These are phyloP conservation scores for Sebastes reedi DNA, from an alignment of 2,797 vertebrate genomes.

Conservation along the genomic window DNA sequence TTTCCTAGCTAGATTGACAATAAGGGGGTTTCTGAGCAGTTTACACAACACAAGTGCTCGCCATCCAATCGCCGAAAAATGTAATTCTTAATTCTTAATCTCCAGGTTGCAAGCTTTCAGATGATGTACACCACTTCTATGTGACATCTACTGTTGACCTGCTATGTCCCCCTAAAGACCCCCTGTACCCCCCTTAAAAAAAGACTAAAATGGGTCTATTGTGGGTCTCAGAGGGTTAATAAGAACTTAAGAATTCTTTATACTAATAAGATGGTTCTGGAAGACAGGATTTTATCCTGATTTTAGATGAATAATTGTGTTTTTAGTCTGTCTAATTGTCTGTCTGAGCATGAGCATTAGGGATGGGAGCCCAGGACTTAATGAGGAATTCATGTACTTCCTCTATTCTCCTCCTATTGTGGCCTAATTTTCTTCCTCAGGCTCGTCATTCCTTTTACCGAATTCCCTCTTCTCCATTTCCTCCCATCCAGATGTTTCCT, in stretches of 20 bases:
- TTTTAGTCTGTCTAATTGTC: conserved; percentile 10
- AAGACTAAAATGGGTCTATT: too few relatives aligned
- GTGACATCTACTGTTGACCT: too few relatives aligned
- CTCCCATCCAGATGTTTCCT: conserved; percentile 20
- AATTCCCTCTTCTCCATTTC: conserved; percentile 4
- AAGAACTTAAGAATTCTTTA: neutral
- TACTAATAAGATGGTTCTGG: neutral
- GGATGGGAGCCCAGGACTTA: conserved; percentile 13
- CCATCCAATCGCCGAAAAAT: too few relatives aligned
- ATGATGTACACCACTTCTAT: too few relatives aligned
- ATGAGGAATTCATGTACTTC: conserved; percentile 24
- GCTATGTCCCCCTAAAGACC: too few relatives aligned
- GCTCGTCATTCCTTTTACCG: conserved; percentile 27
- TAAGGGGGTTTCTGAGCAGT: too few relatives aligned
- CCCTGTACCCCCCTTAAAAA: too few relatives aligned
- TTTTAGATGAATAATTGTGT: neutral
- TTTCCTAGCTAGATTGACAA: too few relatives aligned
- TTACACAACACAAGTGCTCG: too few relatives aligned
- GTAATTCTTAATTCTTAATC: too few relatives aligned
- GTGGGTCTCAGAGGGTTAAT: neutral
- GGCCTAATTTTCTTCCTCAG: conserved; percentile 35
- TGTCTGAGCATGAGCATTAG: neutral
- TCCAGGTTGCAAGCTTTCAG: too few relatives aligned
- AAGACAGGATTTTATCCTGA: neutral
- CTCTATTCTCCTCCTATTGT: conserved; percentile 20